Conservation (phyloP, 2,888 invertebrate genomes). For the Muschampia plurimacula region DNA sequence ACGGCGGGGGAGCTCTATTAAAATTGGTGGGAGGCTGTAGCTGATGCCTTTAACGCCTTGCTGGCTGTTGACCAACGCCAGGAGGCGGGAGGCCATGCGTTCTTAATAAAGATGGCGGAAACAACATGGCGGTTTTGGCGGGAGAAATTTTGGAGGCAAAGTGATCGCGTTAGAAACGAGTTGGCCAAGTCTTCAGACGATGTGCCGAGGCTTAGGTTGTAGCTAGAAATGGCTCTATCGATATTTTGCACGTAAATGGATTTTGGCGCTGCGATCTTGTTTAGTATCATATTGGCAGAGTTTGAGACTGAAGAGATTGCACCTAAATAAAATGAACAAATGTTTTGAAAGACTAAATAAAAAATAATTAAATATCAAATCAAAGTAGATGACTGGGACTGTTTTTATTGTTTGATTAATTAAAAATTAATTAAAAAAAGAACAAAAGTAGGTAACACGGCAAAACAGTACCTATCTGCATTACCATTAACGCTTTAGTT, state of each 20-base stretch:
- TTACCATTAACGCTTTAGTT: too few species aligned
- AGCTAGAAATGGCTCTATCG: slow-evolving; percentile 31
- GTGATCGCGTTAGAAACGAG: slow-evolving; percentile 46
- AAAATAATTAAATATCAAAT: too few species aligned
- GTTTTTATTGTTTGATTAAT: too few species aligned
- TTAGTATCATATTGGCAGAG: slow-evolving; percentile 1
- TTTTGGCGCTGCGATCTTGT: slow-evolving; percentile 24
- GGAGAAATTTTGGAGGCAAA: slow-evolving; percentile 60
- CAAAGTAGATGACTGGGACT: too few species aligned
- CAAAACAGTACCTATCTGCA: too few species aligned
- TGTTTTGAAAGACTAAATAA: too few species aligned
- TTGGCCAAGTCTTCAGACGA: slow-evolving; percentile 36
- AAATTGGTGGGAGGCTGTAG: slow-evolving; percentile 71
- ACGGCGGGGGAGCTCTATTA: slow-evolving; percentile 61
- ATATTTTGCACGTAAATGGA: slow-evolving; percentile 34
- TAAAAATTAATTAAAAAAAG: too few species aligned
- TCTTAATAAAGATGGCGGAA: slow-evolving; percentile 83
- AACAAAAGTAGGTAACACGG: too few species aligned
- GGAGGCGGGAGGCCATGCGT: slow-evolving; percentile 81
- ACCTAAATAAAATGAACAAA: neutral
- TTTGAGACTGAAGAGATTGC: neutral
- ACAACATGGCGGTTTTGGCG: slow-evolving; percentile 73
- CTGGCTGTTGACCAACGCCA: slow-evolving; percentile 83
- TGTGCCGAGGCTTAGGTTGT: slow-evolving; percentile 27
- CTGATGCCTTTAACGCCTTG: slow-evolving; percentile 85